Evolutionary conservation across 2,797 vertebrate species (phyloP), one percentile per base, ranked within the genome.

Genomic region (Bryconaethiops microstoma): DNA sequence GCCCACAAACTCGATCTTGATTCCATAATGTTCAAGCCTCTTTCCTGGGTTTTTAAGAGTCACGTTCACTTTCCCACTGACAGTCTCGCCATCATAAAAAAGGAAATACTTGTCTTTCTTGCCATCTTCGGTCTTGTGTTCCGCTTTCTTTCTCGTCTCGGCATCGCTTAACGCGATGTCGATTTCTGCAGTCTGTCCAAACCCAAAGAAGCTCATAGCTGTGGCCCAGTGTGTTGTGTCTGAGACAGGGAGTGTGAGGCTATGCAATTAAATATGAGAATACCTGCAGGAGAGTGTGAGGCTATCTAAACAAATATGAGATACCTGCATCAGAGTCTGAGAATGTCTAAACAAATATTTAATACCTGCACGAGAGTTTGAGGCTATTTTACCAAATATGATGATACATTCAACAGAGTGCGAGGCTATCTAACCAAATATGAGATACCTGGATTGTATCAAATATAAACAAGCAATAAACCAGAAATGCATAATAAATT

Each of bases 1-100:
- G 7, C 98, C 97, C 14, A 99, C 96, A 92, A 99, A 99, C 71
- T 99, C 98, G 74, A 99, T 95, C 87, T 99, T 99, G 93, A 99
- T 97, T 64, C 98, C 98, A 70, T 97, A 96, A 89, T 99, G 98
- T 89, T 99, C 97, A 82, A 99, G 94, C 80, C 96, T 95, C 91
- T 97, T 97, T 45, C 97, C 97, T 5, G 96, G 97, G 87, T 95
- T 96, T 92, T 97, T 97, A 78, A 99, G 96, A 0, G 95, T 96
- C 57, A 99, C 95, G 54, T 95, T 96, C 85, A 97, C 96, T 92
- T 97, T 94, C 0, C 98, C 98, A 48, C 95, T 96, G 19, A 99
- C 97, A 0, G 97, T 99, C 86, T 99, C 98, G 0, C 98, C 98
- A 0, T 99, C 98, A 39, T 97, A 97, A 89, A 98, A 99, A 0